These are phyloP conservation scores for Poicephalus meyeri DNA, from an alignment of 2,113 vertebrate species.

Conservation along the genomic window DNA sequence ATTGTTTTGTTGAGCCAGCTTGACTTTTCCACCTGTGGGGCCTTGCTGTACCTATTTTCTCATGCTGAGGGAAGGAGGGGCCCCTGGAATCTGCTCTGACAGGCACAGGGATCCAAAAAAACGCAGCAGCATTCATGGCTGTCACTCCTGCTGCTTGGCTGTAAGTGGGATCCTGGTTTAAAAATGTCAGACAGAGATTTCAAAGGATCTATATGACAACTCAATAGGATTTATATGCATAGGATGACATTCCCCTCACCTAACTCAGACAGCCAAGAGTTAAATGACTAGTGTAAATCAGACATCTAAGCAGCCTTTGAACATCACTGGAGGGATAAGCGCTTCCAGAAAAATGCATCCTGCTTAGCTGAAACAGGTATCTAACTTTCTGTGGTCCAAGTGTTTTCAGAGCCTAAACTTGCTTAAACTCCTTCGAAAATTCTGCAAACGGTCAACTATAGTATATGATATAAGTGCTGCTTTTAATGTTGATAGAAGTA, in stretches of 20 bases:
- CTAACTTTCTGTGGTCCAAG: background rate
- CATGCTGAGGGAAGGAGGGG: constrained; percentile 9
- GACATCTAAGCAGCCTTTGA: background rate
- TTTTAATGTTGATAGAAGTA: background rate
- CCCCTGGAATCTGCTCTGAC: constrained; percentile 6
- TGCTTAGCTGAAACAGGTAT: background rate
- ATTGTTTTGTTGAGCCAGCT: constrained; percentile 15
- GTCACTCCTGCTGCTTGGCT: background rate
- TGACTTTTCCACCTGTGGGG: background rate
- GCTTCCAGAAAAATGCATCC: background rate
- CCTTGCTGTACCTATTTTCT: background rate
- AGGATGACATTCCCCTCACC: background rate
- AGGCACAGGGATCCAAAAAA: background rate
- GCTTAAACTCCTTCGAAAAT: background rate
- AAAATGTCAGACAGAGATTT: background rate
- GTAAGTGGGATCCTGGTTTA: background rate
- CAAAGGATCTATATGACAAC: background rate
- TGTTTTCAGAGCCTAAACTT: background rate
- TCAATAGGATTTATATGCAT: background rate
- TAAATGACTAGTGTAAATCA: background rate
- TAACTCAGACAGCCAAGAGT: background rate
- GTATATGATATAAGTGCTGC: background rate
- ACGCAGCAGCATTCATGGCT: fast-evolving
- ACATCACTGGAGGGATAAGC: background rate
- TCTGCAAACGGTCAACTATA: fast-evolving